Percentiles rank a stretch among this genome's conserved stretches.
phyloP scores from a whole-genome alignment of 1,140 invertebrate genomes.

The Eumeta japonica region DNA sequence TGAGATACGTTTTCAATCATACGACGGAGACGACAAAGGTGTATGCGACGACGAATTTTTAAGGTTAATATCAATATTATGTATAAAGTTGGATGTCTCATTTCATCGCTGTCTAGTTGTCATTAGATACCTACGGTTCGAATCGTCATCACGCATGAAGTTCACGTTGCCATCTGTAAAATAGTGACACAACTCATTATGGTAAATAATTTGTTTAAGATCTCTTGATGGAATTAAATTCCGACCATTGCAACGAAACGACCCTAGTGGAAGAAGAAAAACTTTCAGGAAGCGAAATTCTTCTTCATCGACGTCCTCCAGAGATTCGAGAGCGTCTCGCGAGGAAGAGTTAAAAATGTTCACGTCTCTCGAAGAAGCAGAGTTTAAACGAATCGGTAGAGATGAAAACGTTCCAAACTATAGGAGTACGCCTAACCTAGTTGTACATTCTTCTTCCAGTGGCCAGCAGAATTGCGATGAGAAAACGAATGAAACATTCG shows the following conservation, averaged over 20 bases:
- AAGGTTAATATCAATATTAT: slow-evolving; percentile 45
- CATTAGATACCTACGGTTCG: neutral
- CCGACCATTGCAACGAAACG: slow-evolving; percentile 57
- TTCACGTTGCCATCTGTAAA: slow-evolving; percentile 29
- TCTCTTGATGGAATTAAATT: slow-evolving; percentile 62
- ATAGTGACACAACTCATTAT: slow-evolving; percentile 37
- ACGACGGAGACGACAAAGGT: slow-evolving; percentile 30
- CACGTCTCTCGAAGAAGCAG: slow-evolving; percentile 61
- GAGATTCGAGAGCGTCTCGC: slow-evolving; percentile 57
- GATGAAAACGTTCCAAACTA: slow-evolving; percentile 23
- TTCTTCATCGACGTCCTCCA: slow-evolving; percentile 59
- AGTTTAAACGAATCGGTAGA: slow-evolving; percentile 46
- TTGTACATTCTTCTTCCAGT: slow-evolving; percentile 51
- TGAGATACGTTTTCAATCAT: slow-evolving; percentile 54
- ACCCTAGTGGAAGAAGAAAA: slow-evolving; percentile 57
- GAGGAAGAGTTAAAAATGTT: slow-evolving; percentile 63
- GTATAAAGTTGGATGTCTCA: neutral
- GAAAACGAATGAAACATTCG: slow-evolving; percentile 24
- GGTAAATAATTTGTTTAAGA: slow-evolving; percentile 58
- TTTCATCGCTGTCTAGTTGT: neutral
- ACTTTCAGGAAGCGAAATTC: slow-evolving; percentile 61
- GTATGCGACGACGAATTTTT: slow-evolving; percentile 50
- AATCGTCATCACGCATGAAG: slow-evolving; percentile 1
- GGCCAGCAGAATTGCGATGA: slow-evolving; percentile 45
- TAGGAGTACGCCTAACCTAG: slow-evolving; percentile 51